phyloP scores from a whole-genome alignment of 1,140 invertebrate species.

The Dinothrombium tinctorium region DNA sequence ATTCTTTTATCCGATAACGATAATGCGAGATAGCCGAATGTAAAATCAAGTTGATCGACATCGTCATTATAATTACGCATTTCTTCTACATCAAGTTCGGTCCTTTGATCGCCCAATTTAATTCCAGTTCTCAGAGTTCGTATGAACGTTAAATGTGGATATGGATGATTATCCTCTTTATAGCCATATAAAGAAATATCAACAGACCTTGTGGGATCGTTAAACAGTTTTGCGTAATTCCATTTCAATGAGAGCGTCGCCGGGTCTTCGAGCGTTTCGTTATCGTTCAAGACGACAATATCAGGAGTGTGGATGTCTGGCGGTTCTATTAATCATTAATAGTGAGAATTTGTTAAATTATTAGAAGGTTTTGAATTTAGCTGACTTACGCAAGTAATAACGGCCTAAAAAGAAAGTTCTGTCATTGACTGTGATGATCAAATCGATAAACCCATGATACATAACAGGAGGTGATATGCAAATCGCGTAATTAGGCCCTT shows the following conservation, averaged over 20 bases:
- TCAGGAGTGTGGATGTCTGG: too few species aligned
- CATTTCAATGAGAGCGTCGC: too few species aligned
- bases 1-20: conserved; percentile 68
- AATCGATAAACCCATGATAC: conserved; percentile 68
- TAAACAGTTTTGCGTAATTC: conserved; percentile 16
- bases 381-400: conserved; percentile 67
- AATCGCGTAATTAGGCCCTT: conserved; percentile 42
- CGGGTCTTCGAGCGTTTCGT: too few species aligned
- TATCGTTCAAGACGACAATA: too few species aligned
- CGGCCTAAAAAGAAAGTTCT: conserved; percentile 68
- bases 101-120: conserved; percentile 1
- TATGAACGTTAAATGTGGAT: conserved; percentile 17
- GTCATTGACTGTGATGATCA: conserved; percentile 53
- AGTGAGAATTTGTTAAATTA: too few species aligned
- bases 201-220: conserved; percentile 9
- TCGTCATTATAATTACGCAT: conserved; percentile 45
- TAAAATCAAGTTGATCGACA: conserved; percentile 44
- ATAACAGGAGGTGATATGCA: conserved; percentile 68
- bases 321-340: too few species aligned
- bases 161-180: conserved; percentile 13
- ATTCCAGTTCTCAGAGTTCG: conserved; percentile 12
- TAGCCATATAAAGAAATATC: conserved; percentile 16
- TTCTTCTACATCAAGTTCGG: conserved; percentile 16
- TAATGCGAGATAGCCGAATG: conserved; percentile 71
- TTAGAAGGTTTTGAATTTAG: too few species aligned